phyloP scores from a whole-genome alignment of 2,113 vertebrate genomes.

The Eolophus roseicapilla region DNA sequence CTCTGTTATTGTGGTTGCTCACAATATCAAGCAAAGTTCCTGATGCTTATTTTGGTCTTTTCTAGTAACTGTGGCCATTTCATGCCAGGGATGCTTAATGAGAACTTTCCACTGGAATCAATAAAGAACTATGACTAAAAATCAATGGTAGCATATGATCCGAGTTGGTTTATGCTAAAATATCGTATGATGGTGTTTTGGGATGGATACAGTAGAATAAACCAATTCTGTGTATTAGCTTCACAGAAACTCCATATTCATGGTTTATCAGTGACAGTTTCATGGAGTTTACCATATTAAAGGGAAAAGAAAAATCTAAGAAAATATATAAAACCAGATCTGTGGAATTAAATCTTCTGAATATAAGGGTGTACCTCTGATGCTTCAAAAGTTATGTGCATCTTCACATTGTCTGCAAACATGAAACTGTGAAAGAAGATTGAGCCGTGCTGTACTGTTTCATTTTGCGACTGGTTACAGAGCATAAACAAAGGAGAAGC shows the following conservation, averaged over 20 bases:
- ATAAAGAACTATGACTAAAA: not conserved
- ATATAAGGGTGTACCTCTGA: not conserved
- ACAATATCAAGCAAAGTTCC: not conserved
- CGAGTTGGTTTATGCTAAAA: not conserved
- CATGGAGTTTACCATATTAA: not conserved
- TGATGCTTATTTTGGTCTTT: not conserved
- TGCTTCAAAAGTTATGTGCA: not conserved
- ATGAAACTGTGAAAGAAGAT: not conserved
- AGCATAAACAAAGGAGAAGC: not conserved
- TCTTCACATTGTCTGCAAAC: too few species aligned
- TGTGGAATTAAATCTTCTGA: not conserved
- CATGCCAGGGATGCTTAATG: not conserved
- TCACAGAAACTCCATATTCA: not conserved
- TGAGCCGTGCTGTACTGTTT: accelerated
- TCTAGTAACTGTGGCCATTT: not conserved
- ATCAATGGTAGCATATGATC: not conserved
- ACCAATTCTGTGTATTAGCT: not conserved
- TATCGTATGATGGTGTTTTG: not conserved
- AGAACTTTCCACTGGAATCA: not conserved
- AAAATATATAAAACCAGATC: not conserved
- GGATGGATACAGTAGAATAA: not conserved
- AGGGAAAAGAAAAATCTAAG: not conserved
- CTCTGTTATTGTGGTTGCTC: not conserved
- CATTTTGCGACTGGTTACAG: not conserved
- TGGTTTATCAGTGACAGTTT: not conserved